A percentile compares a stretch with the other conserved stretches of the same genome.
These are phyloP conservation scores for roundworm (Caenorhabditis elegans) DNA, from an alignment of 1,140 invertebrate species.

Conservation along the genomic window DNA sequence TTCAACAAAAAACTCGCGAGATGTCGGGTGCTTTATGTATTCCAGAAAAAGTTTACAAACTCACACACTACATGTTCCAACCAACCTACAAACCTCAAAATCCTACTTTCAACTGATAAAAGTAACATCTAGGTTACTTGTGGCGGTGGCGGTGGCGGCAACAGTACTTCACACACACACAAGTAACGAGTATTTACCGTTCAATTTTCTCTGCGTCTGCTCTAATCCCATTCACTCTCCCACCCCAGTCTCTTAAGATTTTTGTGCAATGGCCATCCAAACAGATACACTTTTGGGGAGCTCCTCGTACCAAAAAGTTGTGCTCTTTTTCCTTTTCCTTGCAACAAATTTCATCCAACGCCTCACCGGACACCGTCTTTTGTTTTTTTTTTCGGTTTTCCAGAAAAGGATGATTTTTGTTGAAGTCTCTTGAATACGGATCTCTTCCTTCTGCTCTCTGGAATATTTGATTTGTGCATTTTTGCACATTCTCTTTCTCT, in stretches of 20 bases:
- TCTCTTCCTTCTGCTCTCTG: background rate
- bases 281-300: background rate
- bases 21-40: too few species aligned
- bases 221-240: background rate
- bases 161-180: slow-evolving; percentile 10
- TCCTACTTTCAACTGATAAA: too few species aligned
- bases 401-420: slow-evolving; percentile 7
- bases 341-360: background rate
- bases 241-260: background rate
- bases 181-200: slow-evolving; percentile 5
- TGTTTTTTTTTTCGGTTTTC: slow-evolving; percentile 9
- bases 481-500: slow-evolving; percentile 8
- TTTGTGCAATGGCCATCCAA: slow-evolving; percentile 19
- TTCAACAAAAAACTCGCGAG: too few species aligned
- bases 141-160: too few species aligned
- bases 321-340: background rate
- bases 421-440: background rate
- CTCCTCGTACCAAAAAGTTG: background rate
- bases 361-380: slow-evolving; percentile 6
- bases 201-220: background rate
- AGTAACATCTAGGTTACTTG: too few species aligned
- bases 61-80: too few species aligned
- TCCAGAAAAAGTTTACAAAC: too few species aligned
- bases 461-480: slow-evolving; percentile 29
- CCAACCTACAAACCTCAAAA: too few species aligned